Evolutionary conservation across 2,888 invertebrate species (phyloP), one percentile per base, ranked within the genome.

Genomic region (Cantharis rustica): DNA sequence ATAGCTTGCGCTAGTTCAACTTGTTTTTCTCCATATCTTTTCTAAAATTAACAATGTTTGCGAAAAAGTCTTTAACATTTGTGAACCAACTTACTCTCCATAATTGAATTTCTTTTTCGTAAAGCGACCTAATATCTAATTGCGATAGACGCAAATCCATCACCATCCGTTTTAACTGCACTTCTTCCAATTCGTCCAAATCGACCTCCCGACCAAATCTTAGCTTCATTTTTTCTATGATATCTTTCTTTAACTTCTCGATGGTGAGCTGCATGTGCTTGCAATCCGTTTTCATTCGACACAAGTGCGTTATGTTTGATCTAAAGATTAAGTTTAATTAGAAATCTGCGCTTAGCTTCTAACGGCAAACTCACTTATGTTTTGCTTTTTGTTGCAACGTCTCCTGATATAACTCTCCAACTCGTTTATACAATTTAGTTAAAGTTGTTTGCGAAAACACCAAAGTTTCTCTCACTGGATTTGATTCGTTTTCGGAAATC

Each of bases 281-380:
- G 13, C 93, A 89, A 84, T 95, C 95, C 0, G 92, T 88, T 85
- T 92, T 92, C 92, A 95, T 93, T 79, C 94, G 91, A 71, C 91
- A 90, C 75, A 94, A 85, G 84, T 95, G 94, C 0, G 90, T 90
- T 78, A 92, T 91, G 84, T 93, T 93, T 63, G 92, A 89, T 84
- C 93, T 94, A 81, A 11, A 83, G 82, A 68, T 16, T 73, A 80
- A 20, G 73, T 47, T n/a, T 10, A 3, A 17, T 10, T 16, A 5
- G 11, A 64, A 64, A 64, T 11, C 11, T 11, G 9, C 15, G 2
- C 16, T 7, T 10, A 4, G 11, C 13, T 31, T 5, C n/a, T 47
- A 47, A 11, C 0, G 5, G 16, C 10, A 5, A 20, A 82, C 86
- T 84, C 84, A 92, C 93, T 90, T 91, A 82, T 93, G 92, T 81